Percentiles rank a stretch among this genome's conserved stretches.
Evolutionary conservation across 1,140 invertebrate genomes (phyloP).

Genomic region (Drosophila equinoxialis): DNA sequence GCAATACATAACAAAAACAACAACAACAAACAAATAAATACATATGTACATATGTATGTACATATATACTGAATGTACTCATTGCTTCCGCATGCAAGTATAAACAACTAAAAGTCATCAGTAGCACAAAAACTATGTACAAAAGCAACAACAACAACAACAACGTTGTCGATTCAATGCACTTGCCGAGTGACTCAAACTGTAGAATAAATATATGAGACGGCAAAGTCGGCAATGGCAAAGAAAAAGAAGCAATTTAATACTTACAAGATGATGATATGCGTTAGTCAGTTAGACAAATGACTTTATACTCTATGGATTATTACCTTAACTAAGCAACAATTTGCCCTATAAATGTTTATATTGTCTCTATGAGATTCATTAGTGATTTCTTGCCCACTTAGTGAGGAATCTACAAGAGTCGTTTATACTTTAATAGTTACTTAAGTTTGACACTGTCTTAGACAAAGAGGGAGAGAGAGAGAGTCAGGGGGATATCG

Average conservation of each 20-base stretch:
- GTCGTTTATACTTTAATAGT: too few species aligned
- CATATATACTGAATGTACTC: constrained; percentile 46
- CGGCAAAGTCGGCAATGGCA: constrained; percentile 23
- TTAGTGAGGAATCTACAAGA: too few species aligned
- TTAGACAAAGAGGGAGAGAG: too few species aligned
- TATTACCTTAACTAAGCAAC: background rate
- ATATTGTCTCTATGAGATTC: too few species aligned
- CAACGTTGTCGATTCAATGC: constrained; percentile 6
- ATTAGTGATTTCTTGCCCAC: too few species aligned
- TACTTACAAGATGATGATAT: constrained; percentile 20
- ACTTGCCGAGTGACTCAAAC: constrained; percentile 22
- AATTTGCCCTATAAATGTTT: background rate
- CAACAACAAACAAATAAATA: constrained; percentile 28
- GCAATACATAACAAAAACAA: constrained; percentile 13
- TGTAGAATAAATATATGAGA: constrained; percentile 2
- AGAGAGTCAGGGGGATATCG: background rate
- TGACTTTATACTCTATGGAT: background rate
- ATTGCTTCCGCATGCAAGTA: constrained; percentile 75
- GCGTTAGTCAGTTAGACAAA: background rate
- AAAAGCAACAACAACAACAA: constrained; percentile 22
- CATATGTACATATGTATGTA: constrained; percentile 24
- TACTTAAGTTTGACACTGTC: too few species aligned
- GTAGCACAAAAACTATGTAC: constrained; percentile 19
- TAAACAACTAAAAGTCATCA: constrained; percentile 63
- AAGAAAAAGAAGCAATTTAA: constrained; percentile 27